These are phyloP conservation scores for Mythimna lalbum DNA, from an alignment of 2,888 invertebrate genomes.

Conservation along the genomic window DNA sequence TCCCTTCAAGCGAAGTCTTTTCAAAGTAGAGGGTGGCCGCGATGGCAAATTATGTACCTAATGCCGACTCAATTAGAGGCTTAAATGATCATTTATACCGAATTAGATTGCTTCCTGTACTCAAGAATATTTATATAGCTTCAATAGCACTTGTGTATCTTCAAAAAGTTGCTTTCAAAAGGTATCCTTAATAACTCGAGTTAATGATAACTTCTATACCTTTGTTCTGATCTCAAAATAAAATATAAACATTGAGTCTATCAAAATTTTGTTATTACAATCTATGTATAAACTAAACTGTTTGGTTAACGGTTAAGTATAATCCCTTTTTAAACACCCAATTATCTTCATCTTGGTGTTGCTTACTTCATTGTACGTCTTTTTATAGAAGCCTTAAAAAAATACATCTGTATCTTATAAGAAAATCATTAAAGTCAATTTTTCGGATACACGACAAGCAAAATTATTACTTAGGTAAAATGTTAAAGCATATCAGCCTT, in stretches of 20 bases:
- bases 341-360: conserved; percentile 3
- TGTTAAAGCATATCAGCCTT: conserved; percentile 17
- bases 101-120: conserved; percentile 55
- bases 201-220: conserved; percentile 28
- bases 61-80: conserved; percentile 60
- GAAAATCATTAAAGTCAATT: background rate
- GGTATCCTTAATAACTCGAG: conserved; percentile 20
- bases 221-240: conserved; percentile 35
- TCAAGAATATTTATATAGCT: conserved; percentile 39
- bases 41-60: conserved; percentile 59
- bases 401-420: background rate
- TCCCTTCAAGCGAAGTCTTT: conserved; percentile 68
- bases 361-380: background rate
- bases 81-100: conserved; percentile 56
- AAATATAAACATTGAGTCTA: conserved; percentile 34
- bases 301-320: conserved; percentile 20
- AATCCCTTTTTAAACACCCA: conserved; percentile 8
- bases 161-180: conserved; percentile 15
- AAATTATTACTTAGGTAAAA: background rate
- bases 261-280: conserved; percentile 18
- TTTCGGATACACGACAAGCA: background rate
- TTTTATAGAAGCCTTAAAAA: background rate
- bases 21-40: conserved; percentile 58
- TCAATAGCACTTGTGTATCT: conserved; percentile 35
- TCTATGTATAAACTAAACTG: conserved; percentile 34